Evolutionary conservation across 1,140 invertebrate species (phyloP).

Genomic region (Orussus abietinus): DNA sequence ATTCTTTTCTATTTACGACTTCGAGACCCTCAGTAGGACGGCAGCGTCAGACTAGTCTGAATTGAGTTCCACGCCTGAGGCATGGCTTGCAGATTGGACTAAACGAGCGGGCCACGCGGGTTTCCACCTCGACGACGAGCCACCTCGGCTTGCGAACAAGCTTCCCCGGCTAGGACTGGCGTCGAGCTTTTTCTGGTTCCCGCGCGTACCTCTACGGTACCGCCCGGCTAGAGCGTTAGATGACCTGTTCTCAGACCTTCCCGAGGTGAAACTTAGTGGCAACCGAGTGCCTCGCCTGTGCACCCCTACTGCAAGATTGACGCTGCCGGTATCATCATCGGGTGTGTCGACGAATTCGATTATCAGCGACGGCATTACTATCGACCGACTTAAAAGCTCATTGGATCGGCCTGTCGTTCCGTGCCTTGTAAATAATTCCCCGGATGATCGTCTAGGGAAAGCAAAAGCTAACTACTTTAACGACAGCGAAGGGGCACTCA

Average conservation of each 20-base stretch:
- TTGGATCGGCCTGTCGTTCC: too few species aligned
- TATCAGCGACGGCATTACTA: too few species aligned
- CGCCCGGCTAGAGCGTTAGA: constrained; percentile 46
- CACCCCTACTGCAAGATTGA: constrained; percentile 52
- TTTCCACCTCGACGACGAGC: constrained; percentile 41
- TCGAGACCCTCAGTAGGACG: constrained; percentile 42
- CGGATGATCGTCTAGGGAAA: too few species aligned
- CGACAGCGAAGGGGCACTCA: constrained; percentile 43
- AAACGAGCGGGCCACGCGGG: constrained; percentile 46
- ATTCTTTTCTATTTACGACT: too few species aligned
- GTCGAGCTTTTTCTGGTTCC: constrained; percentile 52
- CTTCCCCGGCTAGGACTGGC: constrained; percentile 36
- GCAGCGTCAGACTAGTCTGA: constrained; percentile 53
- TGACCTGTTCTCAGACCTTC: constrained; percentile 53
- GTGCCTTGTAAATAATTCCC: too few species aligned
- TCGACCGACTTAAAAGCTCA: too few species aligned
- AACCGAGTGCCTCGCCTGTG: constrained; percentile 38
- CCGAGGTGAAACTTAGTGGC: constrained; percentile 41
- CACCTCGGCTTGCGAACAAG: constrained; percentile 38
- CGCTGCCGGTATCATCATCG: constrained; percentile 51
- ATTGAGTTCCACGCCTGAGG: constrained; percentile 44
- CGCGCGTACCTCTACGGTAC: constrained; percentile 39
- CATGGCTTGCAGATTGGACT: constrained; percentile 49
- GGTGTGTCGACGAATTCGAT: too few species aligned
- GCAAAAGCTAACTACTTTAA: too few species aligned